Base-by-base conservation (phyloP, 2,113 vertebrate genomes). In the Mesoclemmys tuberculata region DNA sequence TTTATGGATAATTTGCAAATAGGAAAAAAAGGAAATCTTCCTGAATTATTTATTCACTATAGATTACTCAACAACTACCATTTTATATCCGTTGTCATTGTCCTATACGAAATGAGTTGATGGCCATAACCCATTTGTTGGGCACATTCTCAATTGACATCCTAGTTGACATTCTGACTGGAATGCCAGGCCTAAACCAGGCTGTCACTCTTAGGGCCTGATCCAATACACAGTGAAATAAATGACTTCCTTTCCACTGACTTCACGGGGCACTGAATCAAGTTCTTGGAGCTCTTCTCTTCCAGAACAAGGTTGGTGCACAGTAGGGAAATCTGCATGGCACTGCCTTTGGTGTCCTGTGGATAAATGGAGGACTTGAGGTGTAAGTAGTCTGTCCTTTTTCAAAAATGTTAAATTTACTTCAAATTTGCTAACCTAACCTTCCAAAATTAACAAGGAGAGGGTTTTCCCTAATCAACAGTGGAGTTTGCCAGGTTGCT, bases 361-460 rank as follows among this genome's bases (percentile, higher is more conserved):
- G 16, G 61, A 4, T 68, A 68, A n/a, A 68, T 68, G 31, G 16
- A 68, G 35, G 61, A n/a, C 61, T 68, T 68, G 18, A 68, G 35
- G 16, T 52, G 8, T n/a, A 16, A 68, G 35, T 68, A 68, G 16
- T n/a, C 35, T 68, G 61, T 31, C 16, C 38, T 38, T 38, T 64
- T 71, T 38, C 35, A 71, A 38, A 71, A 71, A 38, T 10, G 3
- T 77, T 27, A 77, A 27, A 77, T 77, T 77, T 46, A 44, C 38
- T 77, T 46, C 44, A 12, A 27, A 24, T 82, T 89, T 41, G 91
- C 87, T 94, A 88, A 18, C 13, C 49, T 74, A 88, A 74, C 85
- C 85, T 92, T 95, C 95, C 96, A 96, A 97, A 97, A 83, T 90
- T 91, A 97, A 97, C 92, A 97, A 86, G 93, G 90, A 96, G 94